phyloP scores from a whole-genome alignment of 1,140 invertebrate genomes.

The Drosophila sproati region DNA sequence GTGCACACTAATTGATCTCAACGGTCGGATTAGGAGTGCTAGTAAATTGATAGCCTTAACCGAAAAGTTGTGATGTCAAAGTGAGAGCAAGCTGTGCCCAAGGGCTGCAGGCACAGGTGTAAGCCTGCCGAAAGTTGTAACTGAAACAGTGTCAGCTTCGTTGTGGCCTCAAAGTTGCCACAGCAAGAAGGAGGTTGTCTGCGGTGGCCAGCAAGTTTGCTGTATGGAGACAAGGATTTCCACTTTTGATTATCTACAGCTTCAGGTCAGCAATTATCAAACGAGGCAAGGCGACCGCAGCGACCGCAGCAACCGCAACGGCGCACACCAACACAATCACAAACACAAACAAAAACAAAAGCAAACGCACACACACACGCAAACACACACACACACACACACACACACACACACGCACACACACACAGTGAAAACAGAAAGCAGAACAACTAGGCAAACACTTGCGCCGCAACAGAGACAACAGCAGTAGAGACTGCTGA shows the following conservation, averaged over 20 bases:
- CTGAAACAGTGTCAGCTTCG: conserved; percentile 21
- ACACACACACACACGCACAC: neutral
- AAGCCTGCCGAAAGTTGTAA: conserved; percentile 30
- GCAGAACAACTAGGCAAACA: conserved; percentile 47
- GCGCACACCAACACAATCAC: too few species aligned
- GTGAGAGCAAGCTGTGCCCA: conserved; percentile 18
- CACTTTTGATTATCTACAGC: conserved; percentile 58
- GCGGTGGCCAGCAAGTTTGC: conserved; percentile 21
- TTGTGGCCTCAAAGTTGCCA: conserved; percentile 14
- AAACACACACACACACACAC: neutral
- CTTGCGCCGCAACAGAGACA: conserved; percentile 14
- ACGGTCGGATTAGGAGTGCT: conserved; percentile 61
- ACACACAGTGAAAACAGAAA: neutral
- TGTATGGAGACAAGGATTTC: conserved; percentile 50
- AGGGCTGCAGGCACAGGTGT: conserved; percentile 10
- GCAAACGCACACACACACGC: conserved; percentile 1
- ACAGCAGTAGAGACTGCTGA: neutral
- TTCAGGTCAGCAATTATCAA: conserved; percentile 58
- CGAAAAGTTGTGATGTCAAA: conserved; percentile 64
- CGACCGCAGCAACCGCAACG: neutral
- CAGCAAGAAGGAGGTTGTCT: neutral
- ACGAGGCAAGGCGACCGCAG: conserved; percentile 29
- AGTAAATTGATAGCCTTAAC: conserved; percentile 71
- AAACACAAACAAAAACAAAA: neutral
- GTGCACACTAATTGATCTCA: conserved; percentile 74